Conservation (phyloP, 2,888 invertebrate species). For the Leptarthrus brevirostris region DNA sequence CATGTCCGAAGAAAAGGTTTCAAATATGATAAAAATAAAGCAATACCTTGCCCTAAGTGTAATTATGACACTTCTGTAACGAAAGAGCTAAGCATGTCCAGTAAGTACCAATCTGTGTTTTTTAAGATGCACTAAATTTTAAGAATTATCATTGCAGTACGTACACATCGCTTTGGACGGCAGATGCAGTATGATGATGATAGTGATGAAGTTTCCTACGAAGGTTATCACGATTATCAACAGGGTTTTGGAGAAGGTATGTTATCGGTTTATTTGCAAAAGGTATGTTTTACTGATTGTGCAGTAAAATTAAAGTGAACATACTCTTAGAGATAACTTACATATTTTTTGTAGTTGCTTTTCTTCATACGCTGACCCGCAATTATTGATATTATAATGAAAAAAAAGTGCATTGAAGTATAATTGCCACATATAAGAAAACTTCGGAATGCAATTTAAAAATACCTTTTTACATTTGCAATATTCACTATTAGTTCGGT, state of each 20-base stretch:
- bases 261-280: not conserved
- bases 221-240: constrained; percentile 66
- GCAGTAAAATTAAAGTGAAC: too few species aligned
- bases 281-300: too few species aligned
- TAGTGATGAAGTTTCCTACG: constrained; percentile 75
- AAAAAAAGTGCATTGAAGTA: too few species aligned
- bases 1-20: constrained; percentile 93
- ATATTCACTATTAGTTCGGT: too few species aligned
- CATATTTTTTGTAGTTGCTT: too few species aligned
- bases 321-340: too few species aligned
- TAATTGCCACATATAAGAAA: too few species aligned
- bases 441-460: too few species aligned
- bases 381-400: too few species aligned
- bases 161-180: constrained; percentile 89
- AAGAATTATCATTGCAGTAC: constrained; percentile 69
- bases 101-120: constrained; percentile 69
- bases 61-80: constrained; percentile 92
- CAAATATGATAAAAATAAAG: constrained; percentile 85
- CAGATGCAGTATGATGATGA: constrained; percentile 75
- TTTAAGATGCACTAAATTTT: not conserved
- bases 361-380: too few species aligned
- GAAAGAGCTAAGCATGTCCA: constrained; percentile 95
- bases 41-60: constrained; percentile 94
- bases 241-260: constrained; percentile 2
- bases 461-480: too few species aligned